phyloP scores from a whole-genome alignment of 2,797 vertebrate species.

The Balearica regulorum region DNA sequence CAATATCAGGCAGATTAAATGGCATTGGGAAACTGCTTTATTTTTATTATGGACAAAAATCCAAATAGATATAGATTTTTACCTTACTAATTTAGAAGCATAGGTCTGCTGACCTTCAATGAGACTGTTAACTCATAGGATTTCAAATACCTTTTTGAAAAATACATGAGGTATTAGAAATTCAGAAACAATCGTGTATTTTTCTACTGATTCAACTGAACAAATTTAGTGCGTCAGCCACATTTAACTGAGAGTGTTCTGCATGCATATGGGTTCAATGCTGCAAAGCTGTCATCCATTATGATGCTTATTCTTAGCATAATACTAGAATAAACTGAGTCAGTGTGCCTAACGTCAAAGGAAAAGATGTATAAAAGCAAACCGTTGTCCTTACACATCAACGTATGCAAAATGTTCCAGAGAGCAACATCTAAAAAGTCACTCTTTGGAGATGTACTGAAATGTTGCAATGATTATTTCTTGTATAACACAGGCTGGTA shows the following conservation, averaged over 20 bases:
- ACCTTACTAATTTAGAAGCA: background rate
- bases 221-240: background rate
- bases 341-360: background rate
- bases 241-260: background rate
- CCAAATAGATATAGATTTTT: background rate
- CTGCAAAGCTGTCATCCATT: background rate
- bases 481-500: background rate
- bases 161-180: background rate
- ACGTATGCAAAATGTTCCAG: fast-evolving
- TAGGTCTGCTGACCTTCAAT: background rate
- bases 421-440: background rate
- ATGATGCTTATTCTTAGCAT: background rate
- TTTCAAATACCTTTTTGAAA: background rate
- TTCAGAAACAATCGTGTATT: background rate
- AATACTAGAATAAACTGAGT: background rate
- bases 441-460: background rate
- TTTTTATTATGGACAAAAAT: background rate
- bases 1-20: background rate
- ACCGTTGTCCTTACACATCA: fast-evolving
- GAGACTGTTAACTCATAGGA: background rate
- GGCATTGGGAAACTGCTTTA: background rate
- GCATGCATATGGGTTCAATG: background rate
- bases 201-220: background rate
- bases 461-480: background rate
- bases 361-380: background rate